A percentile compares a stretch with the other conserved stretches of the same genome.
Conservation (phyloP, 2,113 vertebrate genomes). For the Epinephelus fuscoguttatus region DNA sequence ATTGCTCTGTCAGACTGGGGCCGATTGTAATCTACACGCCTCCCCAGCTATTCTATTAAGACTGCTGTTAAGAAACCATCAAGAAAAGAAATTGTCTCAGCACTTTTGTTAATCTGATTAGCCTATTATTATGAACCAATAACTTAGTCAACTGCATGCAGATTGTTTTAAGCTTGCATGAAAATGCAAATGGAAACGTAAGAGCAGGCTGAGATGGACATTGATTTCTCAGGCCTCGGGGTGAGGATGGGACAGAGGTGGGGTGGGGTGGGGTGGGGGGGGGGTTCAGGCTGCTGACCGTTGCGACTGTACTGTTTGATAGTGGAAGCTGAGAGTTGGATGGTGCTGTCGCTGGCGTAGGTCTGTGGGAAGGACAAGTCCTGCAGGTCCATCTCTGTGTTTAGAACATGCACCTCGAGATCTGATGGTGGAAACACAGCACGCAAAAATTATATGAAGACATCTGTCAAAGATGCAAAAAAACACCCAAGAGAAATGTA, state of each 20-base stretch:
- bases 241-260: background rate
- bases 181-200: constrained; percentile 68
- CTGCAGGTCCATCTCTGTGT: constrained; percentile 92
- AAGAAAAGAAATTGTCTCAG: constrained; percentile 86
- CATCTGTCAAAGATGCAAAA: background rate
- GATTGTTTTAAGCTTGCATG: constrained; percentile 75
- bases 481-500: background rate
- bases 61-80: constrained; percentile 86
- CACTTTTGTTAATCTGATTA: constrained; percentile 87
- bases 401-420: constrained; percentile 92
- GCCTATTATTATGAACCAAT: constrained; percentile 84
- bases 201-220: constrained; percentile 33
- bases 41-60: constrained; percentile 86
- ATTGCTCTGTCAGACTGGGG: constrained; percentile 82
- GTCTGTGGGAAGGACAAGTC: constrained; percentile 93
- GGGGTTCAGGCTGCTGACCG: constrained; percentile 82
- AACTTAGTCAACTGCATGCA: constrained; percentile 80
- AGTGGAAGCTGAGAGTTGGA: constrained; percentile 93
- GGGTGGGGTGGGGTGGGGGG: background rate
- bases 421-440: constrained; percentile 78
- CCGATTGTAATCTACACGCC: constrained; percentile 86
- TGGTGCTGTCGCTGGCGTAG: constrained; percentile 89
- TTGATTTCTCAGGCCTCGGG: constrained; percentile 16
- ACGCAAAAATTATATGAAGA: background rate
- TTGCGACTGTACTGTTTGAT: constrained; percentile 97